Evolutionary conservation across 2,113 vertebrate genomes (phyloP), one percentile per base, ranked within the genome.

Genomic region (Laticauda laticaudata): DNA sequence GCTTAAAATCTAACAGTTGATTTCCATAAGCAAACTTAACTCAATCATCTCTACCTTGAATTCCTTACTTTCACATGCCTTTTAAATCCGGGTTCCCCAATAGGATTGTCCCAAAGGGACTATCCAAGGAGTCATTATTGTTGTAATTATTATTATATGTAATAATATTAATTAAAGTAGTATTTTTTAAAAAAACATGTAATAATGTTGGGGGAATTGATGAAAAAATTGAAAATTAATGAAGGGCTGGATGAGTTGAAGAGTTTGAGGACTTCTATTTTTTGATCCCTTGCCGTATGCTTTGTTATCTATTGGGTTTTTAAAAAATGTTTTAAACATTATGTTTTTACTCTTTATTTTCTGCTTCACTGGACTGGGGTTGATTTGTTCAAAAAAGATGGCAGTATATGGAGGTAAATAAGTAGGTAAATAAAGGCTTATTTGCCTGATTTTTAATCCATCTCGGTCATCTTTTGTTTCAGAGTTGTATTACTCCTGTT

Each of bases 1-100:
- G 69, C 14, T 1, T 48, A 0, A 0, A 4, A 0, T 75, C 5
- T 0, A 39, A 1, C 26, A 90, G 43, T 51, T 64, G 86, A n/a
- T 18, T 23, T 69, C 21, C 69, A 81, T 81, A 81, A 81, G 15
- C n/a, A 20, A 81, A 81, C n/a, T 81, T 81, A 81, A 39, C 69
- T 39, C n/a, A 39, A 39, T 39, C 6, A 39, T 39, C 5, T 39
- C 69, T 81, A 81, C 34, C 15, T 21, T 81, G 18, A 81, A 81
- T 39, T 20, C n/a, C 34, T 81, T 34, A 81, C 69, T 81, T 81
- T 81, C 34, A 39, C 1, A 5, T 39, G 34, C 15, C 69, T 81
- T 81, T 81, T 81, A 39, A 39, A 81, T 39, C 6, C 1, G 2
- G 5, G 69, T 81, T 81, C n/a, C 5, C 69, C 6, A 39, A 39